Evolutionary conservation across 2,113 vertebrate genomes (phyloP).

Genomic region (Laterallus jamaicensis): DNA sequence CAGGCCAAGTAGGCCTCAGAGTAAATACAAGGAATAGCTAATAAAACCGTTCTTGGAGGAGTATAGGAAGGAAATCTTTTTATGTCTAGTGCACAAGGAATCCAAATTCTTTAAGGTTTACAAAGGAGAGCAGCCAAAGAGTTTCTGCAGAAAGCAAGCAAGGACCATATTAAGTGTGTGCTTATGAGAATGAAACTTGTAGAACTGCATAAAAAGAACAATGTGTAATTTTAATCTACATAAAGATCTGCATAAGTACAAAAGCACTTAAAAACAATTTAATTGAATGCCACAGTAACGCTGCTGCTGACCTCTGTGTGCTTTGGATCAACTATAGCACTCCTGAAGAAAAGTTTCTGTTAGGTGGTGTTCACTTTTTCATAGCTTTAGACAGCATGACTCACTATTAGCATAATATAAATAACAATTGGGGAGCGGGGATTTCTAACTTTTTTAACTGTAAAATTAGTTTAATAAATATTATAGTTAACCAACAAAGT

Average conservation of each 20-base stretch:
- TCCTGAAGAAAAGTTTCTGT: conserved; percentile 12
- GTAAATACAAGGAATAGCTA: background rate
- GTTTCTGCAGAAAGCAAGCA: background rate
- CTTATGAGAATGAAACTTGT: background rate
- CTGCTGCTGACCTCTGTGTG: background rate
- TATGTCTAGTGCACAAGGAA: background rate
- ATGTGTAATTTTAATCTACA: background rate
- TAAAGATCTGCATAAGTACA: background rate
- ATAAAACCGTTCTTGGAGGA: background rate
- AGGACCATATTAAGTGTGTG: background rate
- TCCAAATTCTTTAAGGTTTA: background rate
- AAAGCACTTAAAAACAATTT: background rate
- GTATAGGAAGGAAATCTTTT: background rate
- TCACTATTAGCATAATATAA: background rate
- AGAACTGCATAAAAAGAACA: background rate
- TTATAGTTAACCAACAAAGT: background rate
- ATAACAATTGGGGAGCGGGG: background rate
- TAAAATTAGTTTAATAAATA: conserved; percentile 29
- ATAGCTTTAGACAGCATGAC: background rate
- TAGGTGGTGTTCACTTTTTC: background rate
- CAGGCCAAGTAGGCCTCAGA: background rate
- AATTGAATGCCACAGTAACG: background rate
- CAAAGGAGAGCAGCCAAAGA: background rate
- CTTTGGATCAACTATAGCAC: background rate
- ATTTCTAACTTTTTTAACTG: background rate